Conservation (phyloP, 2,113 vertebrate genomes). For the Rhagologus leucostigma region DNA sequence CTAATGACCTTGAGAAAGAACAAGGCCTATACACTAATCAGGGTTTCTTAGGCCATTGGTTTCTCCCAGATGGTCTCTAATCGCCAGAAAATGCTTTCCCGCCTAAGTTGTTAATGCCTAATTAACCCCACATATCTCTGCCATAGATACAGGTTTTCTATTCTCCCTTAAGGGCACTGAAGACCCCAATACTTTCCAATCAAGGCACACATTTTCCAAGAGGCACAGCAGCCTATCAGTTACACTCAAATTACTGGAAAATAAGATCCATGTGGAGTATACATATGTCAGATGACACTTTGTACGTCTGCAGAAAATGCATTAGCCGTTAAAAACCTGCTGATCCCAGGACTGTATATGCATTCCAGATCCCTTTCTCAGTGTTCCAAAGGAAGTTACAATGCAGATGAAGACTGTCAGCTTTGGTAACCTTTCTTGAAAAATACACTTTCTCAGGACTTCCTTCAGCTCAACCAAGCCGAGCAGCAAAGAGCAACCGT, state of each 20-base stretch:
- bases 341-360: neutral
- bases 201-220: neutral
- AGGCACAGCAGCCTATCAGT: neutral
- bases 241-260: neutral
- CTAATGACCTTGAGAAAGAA: neutral
- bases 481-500: neutral
- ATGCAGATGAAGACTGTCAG: neutral
- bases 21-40: neutral
- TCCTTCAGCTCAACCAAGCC: neutral
- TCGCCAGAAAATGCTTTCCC: neutral
- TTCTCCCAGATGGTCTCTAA: slow-evolving; percentile 8
- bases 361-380: neutral
- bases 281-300: neutral
- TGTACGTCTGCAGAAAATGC: neutral
- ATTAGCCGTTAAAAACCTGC: neutral
- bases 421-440: neutral
- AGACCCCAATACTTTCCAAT: neutral
- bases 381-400: neutral
- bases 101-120: neutral
- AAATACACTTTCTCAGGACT: neutral
- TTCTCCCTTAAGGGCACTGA: neutral
- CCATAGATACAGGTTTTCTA: neutral
- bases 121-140: neutral
- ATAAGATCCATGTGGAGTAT: neutral
- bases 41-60: neutral